phyloP scores from a whole-genome alignment of 2,797 vertebrate species.

The Gambusia yucatana region DNA sequence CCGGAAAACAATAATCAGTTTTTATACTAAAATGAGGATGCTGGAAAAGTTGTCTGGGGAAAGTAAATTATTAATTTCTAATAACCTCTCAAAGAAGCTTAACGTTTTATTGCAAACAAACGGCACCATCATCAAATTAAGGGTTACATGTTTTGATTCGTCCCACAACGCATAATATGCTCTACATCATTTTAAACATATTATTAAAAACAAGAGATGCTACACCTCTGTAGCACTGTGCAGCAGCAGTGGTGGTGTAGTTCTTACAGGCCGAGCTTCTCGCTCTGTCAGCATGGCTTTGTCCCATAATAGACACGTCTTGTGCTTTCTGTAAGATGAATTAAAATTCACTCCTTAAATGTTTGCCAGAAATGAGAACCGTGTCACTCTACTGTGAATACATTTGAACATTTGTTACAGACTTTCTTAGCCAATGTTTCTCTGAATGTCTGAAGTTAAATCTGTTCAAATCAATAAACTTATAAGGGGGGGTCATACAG shows the following conservation, averaged over 20 bases:
- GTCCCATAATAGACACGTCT: neutral
- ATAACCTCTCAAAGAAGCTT: neutral
- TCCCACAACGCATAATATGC: neutral
- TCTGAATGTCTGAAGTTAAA: no score
- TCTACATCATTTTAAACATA: neutral
- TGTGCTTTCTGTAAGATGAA: neutral
- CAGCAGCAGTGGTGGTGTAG: neutral
- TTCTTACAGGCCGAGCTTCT: neutral
- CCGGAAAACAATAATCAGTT: neutral
- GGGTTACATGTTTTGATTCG: neutral
- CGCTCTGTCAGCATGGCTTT: neutral
- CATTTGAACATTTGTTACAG: no score
- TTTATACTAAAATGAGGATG: neutral
- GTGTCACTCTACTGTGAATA: neutral
- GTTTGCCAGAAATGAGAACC: neutral
- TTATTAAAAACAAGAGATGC: neutral
- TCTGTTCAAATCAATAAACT: no score
- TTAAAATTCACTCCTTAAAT: neutral
- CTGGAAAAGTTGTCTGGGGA: neutral
- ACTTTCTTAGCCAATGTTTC: no score
- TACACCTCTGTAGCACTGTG: neutral
- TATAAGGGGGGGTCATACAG: no score
- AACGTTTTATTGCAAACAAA: neutral
- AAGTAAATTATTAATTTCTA: conserved; percentile 2
- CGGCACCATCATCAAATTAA: neutral